Percentiles rank a stretch among this genome's conserved stretches.
phyloP scores from a whole-genome alignment of 2,888 invertebrate genomes.

The Apamea sordens region DNA sequence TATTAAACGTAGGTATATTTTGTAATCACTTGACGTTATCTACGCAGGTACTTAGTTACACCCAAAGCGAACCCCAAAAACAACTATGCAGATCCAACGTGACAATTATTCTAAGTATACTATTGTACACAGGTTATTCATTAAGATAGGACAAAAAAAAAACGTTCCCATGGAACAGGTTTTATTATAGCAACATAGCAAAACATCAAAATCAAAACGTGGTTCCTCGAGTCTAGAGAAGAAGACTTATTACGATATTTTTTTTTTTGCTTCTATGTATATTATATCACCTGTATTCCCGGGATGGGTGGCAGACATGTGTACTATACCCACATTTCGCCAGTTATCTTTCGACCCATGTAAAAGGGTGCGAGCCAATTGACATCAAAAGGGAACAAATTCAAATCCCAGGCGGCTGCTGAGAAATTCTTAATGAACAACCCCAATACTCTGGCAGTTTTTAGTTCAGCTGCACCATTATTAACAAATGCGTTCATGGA shows the following conservation, averaged over 20 bases:
- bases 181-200: conserved; percentile 15
- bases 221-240: neutral
- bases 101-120: conserved; percentile 16
- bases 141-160: conserved; percentile 38
- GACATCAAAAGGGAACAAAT: neutral
- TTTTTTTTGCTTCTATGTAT: neutral
- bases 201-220: neutral
- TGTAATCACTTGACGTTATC: neutral
- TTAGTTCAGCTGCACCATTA: too few species aligned
- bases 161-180: conserved; percentile 53
- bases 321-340: too few species aligned
- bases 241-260: neutral
- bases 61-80: conserved; percentile 30
- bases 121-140: conserved; percentile 24
- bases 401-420: neutral
- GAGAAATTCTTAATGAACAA: neutral
- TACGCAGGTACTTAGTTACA: neutral
- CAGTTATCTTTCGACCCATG: too few species aligned
- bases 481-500: too few species aligned
- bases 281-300: too few species aligned
- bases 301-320: neutral
- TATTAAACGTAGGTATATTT: neutral
- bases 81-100: conserved; percentile 6
- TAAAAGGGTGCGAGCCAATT: too few species aligned
- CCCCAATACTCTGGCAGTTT: too few species aligned